Evolutionary conservation across 2,113 vertebrate genomes (phyloP).

Genomic region (Carassius carassius): DNA sequence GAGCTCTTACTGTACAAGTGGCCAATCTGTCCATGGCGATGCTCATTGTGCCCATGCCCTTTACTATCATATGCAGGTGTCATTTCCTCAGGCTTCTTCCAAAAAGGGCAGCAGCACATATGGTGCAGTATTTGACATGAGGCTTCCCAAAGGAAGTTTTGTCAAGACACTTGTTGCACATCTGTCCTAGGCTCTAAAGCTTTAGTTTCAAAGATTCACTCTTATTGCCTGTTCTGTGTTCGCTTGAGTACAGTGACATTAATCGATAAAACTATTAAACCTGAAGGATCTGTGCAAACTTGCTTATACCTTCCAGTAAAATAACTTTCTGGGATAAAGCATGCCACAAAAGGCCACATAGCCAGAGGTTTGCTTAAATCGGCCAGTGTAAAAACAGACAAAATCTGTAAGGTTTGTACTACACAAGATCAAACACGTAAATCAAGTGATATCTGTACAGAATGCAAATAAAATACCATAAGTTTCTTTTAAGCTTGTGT

Average conservation of each 20-base stretch:
- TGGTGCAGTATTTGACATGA: slow-evolving; percentile 30
- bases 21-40: slow-evolving; percentile 79
- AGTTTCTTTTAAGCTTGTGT: slow-evolving; percentile 29
- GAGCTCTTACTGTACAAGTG: slow-evolving; percentile 77
- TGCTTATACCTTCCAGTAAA: slow-evolving; percentile 35
- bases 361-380: not conserved
- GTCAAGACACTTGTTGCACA: slow-evolving; percentile 69
- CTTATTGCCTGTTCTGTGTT: not conserved
- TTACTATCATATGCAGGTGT: slow-evolving; percentile 60
- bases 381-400: not conserved
- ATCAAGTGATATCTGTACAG: too few relatives aligned
- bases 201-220: slow-evolving; percentile 15
- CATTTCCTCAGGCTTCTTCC: slow-evolving; percentile 42
- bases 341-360: not conserved
- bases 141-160: slow-evolving; percentile 53
- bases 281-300: slow-evolving; percentile 13
- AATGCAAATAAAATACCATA: not conserved
- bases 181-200: slow-evolving; percentile 56
- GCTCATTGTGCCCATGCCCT: slow-evolving; percentile 51
- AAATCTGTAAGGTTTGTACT: not conserved
- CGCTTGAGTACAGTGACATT: not conserved
- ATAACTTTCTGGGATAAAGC: not conserved
- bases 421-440: not conserved
- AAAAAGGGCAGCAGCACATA: slow-evolving; percentile 44
- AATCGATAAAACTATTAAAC: slow-evolving; percentile 40